A percentile compares a stretch with the other conserved stretches of the same genome.
Evolutionary conservation across 2,797 vertebrate species (phyloP).

Genomic region (Salarias fasciatus): DNA sequence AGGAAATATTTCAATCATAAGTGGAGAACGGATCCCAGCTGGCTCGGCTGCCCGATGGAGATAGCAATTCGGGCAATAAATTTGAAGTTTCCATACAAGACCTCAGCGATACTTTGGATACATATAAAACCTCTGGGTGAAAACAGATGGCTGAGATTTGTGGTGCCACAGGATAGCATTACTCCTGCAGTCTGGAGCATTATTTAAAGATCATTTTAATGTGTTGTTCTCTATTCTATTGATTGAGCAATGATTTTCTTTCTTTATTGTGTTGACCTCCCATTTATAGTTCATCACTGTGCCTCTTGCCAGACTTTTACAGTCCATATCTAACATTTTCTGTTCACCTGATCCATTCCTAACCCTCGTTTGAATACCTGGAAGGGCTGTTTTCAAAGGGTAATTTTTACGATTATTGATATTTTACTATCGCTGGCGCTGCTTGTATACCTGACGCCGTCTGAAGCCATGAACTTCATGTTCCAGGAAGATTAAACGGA

Average conservation of each 20-base stretch:
- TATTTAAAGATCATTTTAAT: constrained; percentile 5
- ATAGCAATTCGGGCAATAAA: constrained; percentile 26
- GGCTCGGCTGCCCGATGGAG: constrained; percentile 9
- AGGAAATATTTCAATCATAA: constrained; percentile 12
- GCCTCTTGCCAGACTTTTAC: constrained; percentile 4
- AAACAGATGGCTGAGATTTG: constrained; percentile 12
- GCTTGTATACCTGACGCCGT: constrained; percentile 8
- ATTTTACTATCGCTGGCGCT: constrained; percentile 13
- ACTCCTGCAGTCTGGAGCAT: not conserved
- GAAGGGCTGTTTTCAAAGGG: not conserved
- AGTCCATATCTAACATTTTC: constrained; percentile 14
- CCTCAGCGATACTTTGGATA: constrained; percentile 4
- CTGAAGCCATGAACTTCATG: constrained; percentile 10
- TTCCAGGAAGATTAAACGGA: constrained; percentile 1
- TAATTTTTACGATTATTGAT: not conserved
- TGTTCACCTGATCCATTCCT: not conserved
- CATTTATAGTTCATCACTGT: constrained; percentile 5
- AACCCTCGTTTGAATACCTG: not conserved
- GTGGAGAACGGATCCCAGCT: constrained; percentile 19
- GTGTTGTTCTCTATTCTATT: not conserved
- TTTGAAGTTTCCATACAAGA: constrained; percentile 3
- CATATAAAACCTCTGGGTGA: not conserved
- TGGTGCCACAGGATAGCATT: not conserved
- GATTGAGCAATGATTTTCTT: constrained; percentile 1
- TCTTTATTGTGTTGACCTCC: constrained; percentile 15